A percentile compares a stretch with the other conserved stretches of the same genome.
Evolutionary conservation across 2,113 vertebrate genomes (phyloP).

Genomic region (Pteronura brasiliensis): DNA sequence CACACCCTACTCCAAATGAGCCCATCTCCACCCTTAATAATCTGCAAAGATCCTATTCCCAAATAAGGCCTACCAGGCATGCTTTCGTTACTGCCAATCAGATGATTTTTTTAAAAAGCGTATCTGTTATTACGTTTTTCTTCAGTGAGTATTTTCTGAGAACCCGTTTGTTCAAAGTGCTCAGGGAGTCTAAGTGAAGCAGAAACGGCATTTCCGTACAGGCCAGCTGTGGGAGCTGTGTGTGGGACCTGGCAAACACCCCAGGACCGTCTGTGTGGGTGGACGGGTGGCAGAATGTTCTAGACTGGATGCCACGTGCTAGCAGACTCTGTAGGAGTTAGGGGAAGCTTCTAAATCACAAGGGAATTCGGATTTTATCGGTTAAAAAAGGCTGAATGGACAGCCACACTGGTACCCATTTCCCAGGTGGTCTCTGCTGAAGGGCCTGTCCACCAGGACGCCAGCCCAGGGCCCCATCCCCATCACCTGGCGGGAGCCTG

Average conservation of each 20-base stretch:
- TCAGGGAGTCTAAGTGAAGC: neutral
- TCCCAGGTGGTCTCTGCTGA: neutral
- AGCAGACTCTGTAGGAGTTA: accelerated
- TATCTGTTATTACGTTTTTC: neutral
- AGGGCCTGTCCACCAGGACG: neutral
- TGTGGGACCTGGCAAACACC: accelerated
- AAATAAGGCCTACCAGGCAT: accelerated
- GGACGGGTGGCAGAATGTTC: accelerated
- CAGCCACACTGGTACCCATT: neutral
- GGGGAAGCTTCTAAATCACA: accelerated
- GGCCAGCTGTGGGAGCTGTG: accelerated
- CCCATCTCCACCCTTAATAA: neutral
- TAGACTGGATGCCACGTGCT: accelerated
- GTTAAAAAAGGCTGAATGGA: neutral
- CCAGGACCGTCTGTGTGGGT: accelerated
- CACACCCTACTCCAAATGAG: accelerated
- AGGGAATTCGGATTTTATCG: accelerated
- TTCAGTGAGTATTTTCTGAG: neutral
- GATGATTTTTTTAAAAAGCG: neutral
- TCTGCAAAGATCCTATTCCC: neutral
- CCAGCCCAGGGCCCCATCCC: neutral
- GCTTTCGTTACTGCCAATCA: accelerated
- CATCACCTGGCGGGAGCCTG: neutral
- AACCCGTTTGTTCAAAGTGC: neutral
- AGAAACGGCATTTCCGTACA: accelerated